Conservation (phyloP, 2,888 invertebrate genomes). For the Drosophila neonasuta region DNA sequence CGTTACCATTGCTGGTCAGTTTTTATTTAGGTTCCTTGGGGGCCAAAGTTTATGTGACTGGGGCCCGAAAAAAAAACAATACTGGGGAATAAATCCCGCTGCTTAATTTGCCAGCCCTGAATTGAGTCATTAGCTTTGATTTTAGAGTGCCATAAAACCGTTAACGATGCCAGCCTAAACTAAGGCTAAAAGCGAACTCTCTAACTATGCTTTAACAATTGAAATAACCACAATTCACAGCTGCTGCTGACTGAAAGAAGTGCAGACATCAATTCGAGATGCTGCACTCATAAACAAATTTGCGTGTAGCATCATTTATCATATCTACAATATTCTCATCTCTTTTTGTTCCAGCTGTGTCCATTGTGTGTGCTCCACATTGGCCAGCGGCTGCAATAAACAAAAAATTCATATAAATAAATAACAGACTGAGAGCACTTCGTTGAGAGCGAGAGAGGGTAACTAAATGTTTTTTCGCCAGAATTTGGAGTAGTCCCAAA, state of each 20-base stretch:
- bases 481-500: conserved; percentile 31
- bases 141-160: conserved; percentile 61
- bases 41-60: conserved; percentile 51
- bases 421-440: conserved; percentile 32
- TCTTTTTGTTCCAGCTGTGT: conserved; percentile 49
- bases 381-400: conserved; percentile 32
- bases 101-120: conserved; percentile 53
- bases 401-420: conserved; percentile 35
- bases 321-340: conserved; percentile 20
- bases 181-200: conserved; percentile 3
- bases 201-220: conserved; percentile 21
- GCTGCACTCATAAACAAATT: conserved; percentile 67
- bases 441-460: conserved; percentile 7
- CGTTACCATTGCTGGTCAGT: conserved; percentile 16
- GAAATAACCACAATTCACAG: conserved; percentile 17
- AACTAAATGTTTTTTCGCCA: conserved; percentile 36
- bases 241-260: not conserved
- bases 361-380: conserved; percentile 51
- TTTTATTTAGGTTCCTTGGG: conserved; percentile 36
- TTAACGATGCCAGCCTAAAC: conserved; percentile 49
- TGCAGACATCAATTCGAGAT: conserved; percentile 51
- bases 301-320: conserved; percentile 68
- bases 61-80: conserved; percentile 7
- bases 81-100: conserved; percentile 49
- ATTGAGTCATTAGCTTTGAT: conserved; percentile 69